phyloP scores from a whole-genome alignment of 2,888 invertebrate genomes.

The Hypselothyrea guttata region DNA sequence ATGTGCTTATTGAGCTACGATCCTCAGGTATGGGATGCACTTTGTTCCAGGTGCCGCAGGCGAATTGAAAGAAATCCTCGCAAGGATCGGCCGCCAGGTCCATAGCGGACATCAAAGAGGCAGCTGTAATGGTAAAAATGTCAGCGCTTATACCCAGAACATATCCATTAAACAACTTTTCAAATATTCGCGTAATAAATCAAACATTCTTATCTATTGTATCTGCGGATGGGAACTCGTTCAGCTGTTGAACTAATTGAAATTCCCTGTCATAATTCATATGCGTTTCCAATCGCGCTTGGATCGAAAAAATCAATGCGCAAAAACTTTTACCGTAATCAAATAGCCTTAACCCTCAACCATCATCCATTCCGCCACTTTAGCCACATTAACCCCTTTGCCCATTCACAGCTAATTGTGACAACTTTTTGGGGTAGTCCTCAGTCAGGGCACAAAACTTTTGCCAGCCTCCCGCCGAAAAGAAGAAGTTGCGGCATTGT shows the following conservation, averaged over 20 bases:
- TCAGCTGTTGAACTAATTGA: conserved; percentile 28
- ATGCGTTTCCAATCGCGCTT: neutral
- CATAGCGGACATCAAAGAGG: conserved; percentile 91
- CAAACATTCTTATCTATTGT: conserved; percentile 2
- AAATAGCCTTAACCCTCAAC: neutral
- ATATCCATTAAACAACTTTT: too few species aligned
- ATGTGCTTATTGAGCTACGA: conserved; percentile 91
- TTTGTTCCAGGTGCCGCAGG: conserved; percentile 94
- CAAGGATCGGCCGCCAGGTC: conserved; percentile 90
- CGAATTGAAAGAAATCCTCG: conserved; percentile 91
- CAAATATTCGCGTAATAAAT: conserved; percentile 12
- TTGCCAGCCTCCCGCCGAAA: too few species aligned
- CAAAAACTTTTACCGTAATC: conserved; percentile 10
- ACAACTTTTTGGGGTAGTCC: neutral
- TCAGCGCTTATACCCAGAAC: too few species aligned
- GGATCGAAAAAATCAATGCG: conserved; percentile 31
- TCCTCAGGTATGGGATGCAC: conserved; percentile 93
- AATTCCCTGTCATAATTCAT: conserved; percentile 24
- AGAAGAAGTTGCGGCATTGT: too few species aligned
- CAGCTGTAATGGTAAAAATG: conserved; percentile 84
- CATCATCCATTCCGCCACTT: too few species aligned
- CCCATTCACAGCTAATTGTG: too few species aligned
- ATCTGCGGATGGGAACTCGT: conserved; percentile 5
- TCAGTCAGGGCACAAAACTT: neutral
- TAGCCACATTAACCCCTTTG: neutral